phyloP scores from a whole-genome alignment of 2,797 vertebrate genomes.

The Pogoniulus pusillus region DNA sequence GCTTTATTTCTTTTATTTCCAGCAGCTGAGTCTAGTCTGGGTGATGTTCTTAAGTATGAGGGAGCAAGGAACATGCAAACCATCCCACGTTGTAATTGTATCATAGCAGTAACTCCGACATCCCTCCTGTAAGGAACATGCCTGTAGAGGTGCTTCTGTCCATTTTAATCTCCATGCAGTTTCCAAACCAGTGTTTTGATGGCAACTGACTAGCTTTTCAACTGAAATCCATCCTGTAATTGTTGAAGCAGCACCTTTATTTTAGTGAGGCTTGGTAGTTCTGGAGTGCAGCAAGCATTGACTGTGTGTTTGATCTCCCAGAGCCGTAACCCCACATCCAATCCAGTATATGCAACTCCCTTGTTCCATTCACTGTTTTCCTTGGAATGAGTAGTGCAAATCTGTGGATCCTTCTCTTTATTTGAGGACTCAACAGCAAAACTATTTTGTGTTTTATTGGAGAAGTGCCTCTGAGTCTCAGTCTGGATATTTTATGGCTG shows the following conservation, averaged over 20 bases:
- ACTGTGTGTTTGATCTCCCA: neutral
- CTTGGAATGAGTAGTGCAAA: neutral
- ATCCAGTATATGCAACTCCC: neutral
- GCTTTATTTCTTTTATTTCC: no score
- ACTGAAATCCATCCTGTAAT: neutral
- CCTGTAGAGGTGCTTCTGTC: neutral
- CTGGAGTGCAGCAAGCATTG: neutral
- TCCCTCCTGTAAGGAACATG: neutral
- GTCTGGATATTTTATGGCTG: neutral
- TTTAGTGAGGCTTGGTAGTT: neutral
- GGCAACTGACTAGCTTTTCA: neutral
- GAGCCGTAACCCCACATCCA: neutral
- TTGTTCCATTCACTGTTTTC: neutral
- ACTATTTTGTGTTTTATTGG: neutral
- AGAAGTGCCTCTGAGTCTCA: neutral
- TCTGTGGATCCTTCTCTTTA: neutral
- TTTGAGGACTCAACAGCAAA: neutral
- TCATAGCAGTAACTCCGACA: neutral
- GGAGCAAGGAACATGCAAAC: no score
- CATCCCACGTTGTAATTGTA: neutral
- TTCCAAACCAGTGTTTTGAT: neutral
- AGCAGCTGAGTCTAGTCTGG: no score
- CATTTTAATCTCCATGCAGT: neutral
- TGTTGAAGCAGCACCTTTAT: neutral
- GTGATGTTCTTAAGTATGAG: no score